Conservation (phyloP, 2,797 vertebrate genomes). For the Sebastes cheni region DNA sequence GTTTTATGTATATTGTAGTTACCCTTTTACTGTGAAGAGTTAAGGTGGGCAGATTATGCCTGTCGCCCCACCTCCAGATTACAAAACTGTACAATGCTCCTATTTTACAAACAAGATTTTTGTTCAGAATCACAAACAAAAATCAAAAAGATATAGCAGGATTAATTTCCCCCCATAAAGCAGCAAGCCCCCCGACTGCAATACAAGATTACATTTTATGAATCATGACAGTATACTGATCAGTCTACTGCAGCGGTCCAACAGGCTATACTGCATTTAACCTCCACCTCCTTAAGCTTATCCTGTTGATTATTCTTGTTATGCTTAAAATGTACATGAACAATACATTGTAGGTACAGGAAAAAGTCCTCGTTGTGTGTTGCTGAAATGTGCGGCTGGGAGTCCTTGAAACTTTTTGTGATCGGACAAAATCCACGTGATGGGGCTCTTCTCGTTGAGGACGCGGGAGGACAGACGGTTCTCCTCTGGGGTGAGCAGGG, state of each 20-base stretch:
- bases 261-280: conserved; percentile 33
- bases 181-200: conserved; percentile 80
- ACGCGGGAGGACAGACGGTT: conserved; percentile 53
- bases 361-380: conserved; percentile 35
- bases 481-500: conserved; percentile 25
- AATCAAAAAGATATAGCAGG: conserved; percentile 59
- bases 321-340: conserved; percentile 57
- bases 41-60: conserved; percentile 54
- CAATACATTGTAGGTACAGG: conserved; percentile 57
- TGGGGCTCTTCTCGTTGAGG: conserved; percentile 58
- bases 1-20: conserved; percentile 66
- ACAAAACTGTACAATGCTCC: conserved; percentile 58
- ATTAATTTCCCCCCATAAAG: conserved; percentile 72
- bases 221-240: conserved; percentile 68
- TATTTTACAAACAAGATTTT: conserved; percentile 72
- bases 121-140: conserved; percentile 76
- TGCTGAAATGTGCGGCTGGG: conserved; percentile 53
- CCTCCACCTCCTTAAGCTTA: conserved; percentile 48
- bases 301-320: conserved; percentile 61
- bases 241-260: conserved; percentile 35
- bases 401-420: conserved; percentile 54
- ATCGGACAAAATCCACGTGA: conserved; percentile 55
- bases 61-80: conserved; percentile 8
- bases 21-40: conserved; percentile 60
- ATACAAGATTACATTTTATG: conserved; percentile 70